phyloP scores from a whole-genome alignment of 2,888 invertebrate species.

The Calameuta idolon region DNA sequence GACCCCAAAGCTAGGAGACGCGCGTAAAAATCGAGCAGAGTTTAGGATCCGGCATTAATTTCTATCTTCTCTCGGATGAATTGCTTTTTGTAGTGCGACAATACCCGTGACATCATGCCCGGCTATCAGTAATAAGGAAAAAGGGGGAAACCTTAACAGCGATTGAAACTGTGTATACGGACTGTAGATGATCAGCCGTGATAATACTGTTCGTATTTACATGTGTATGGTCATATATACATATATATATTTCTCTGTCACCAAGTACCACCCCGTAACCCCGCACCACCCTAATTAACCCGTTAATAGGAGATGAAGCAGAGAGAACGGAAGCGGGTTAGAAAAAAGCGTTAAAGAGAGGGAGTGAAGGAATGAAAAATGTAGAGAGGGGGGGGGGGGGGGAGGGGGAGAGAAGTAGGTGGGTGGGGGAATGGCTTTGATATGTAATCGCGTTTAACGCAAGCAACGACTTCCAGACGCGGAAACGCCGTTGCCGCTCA shows the following conservation, averaged over 20 bases:
- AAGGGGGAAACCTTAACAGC: too few species aligned
- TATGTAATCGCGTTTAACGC: conserved; percentile 63
- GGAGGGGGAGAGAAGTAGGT: conserved; percentile 21
- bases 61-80: background rate
- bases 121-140: too few species aligned
- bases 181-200: conserved; percentile 36
- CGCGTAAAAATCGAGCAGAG: background rate
- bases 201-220: background rate
- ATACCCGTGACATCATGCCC: too few species aligned
- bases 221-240: too few species aligned
- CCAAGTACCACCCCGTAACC: background rate
- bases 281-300: conserved; percentile 39
- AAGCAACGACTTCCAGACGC: conserved; percentile 31
- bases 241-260: background rate
- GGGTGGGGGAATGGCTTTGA: conserved; percentile 50
- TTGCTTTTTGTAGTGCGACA: background rate
- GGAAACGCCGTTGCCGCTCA: conserved; percentile 26
- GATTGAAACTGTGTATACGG: conserved; percentile 4
- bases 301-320: conserved; percentile 31
- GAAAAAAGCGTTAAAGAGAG: conserved; percentile 15
- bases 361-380: conserved; percentile 12
- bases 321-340: conserved; percentile 8
- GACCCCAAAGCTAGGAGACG: background rate
- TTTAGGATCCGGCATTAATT: background rate
- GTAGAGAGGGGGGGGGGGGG: conserved; percentile 16